These are phyloP conservation scores for Hydractinia echinata DNA, from an alignment of 30 jellyfish, hydroid and myxozoan genomes.

Conservation along the genomic window DNA sequence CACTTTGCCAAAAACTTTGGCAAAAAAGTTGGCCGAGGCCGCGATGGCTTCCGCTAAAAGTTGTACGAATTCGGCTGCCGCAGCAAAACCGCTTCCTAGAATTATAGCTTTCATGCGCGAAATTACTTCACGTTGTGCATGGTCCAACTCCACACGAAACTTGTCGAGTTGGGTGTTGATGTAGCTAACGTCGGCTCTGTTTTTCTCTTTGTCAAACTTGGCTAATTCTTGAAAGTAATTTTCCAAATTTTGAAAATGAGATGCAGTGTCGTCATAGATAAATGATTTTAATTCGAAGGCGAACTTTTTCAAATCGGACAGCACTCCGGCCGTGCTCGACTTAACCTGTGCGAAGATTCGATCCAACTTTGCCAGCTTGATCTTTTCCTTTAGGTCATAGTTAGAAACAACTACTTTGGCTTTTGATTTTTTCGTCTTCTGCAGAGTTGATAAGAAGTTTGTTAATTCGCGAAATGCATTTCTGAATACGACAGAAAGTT, in stretches of 20 bases:
- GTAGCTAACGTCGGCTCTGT: slow-evolving; percentile 35
- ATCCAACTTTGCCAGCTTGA: slow-evolving; percentile 25
- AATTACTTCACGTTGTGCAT: slow-evolving; percentile 21
- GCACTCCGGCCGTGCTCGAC: slow-evolving; percentile 5
- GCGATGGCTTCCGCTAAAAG: slow-evolving; percentile 16
- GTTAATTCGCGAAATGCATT: slow-evolving; percentile 5
- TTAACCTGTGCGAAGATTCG: slow-evolving; percentile 27
- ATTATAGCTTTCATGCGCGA: slow-evolving; percentile 9
- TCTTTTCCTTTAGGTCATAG: slow-evolving; percentile 5
- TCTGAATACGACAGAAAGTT: neutral
- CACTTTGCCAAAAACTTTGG: slow-evolving; percentile 29
- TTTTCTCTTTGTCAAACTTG: slow-evolving; percentile 38
- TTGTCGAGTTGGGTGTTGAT: slow-evolving; percentile 15
- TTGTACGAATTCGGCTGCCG: slow-evolving; percentile 9
- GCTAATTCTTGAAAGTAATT: slow-evolving; percentile 39
- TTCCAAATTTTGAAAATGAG: slow-evolving; percentile 37
- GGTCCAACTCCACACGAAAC: slow-evolving; percentile 18
- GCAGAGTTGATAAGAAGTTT: neutral
- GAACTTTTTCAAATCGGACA: slow-evolving; percentile 28
- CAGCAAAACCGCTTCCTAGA: slow-evolving; percentile 10
- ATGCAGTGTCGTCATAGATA: slow-evolving; percentile 29
- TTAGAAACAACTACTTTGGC: slow-evolving; percentile 25
- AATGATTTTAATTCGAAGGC: slow-evolving; percentile 35
- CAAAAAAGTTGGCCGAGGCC: slow-evolving; percentile 34
- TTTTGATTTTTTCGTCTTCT: neutral